Base-by-base conservation (phyloP, 1,140 invertebrate genomes). In the Drosophila erecta region DNA sequence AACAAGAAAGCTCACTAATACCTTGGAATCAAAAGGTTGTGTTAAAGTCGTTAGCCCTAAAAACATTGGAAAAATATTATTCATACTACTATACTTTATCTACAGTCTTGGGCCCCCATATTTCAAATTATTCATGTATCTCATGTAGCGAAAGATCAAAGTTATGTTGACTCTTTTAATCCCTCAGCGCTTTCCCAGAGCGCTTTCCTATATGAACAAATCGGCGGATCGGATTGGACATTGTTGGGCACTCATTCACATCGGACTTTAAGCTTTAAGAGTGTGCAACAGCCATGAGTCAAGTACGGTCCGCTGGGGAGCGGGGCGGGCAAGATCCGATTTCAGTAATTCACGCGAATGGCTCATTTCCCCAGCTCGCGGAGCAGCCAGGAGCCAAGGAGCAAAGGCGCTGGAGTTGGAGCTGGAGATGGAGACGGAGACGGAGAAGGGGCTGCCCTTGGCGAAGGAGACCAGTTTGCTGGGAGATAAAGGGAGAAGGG, bases 291-390 rank as follows among this genome's bases (percentile, higher is more conserved):
- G 7, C 40, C 38, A 30, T 5, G 35, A 41, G 54, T 15, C 37
- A 30, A 71, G 35, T 27, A 24, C 15, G 30, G 22, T 46, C 46
- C 22, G 24, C 12, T 6, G 33, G 17, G 51, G 20, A 10, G 12
- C n/a, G 55, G 50, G 59, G 49, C 37, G 33, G 35, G 27, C 27
- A 15, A 43, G 74, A 76, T 76, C 78, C 81, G 56, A 77, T 87
- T 89, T 89, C 75, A 83, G 77, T 70, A 72, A 79, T 83, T 66
- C 64, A 83, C 53, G 65, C 75, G 57, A 74, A 75, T 51, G 69
- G 65, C 60, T 77, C 74, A 75, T 76, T 76, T 76, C 65, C 54
- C 70, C 46, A 53, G 56, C 38, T 14, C 35, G 27, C 27, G 35
- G 20, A 24, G 35, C n/a, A 58, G 17, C 15, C 47, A 46, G 14